These are phyloP conservation scores for Abscondita cerata DNA, from an alignment of 2,888 invertebrate species.

Conservation along the genomic window DNA sequence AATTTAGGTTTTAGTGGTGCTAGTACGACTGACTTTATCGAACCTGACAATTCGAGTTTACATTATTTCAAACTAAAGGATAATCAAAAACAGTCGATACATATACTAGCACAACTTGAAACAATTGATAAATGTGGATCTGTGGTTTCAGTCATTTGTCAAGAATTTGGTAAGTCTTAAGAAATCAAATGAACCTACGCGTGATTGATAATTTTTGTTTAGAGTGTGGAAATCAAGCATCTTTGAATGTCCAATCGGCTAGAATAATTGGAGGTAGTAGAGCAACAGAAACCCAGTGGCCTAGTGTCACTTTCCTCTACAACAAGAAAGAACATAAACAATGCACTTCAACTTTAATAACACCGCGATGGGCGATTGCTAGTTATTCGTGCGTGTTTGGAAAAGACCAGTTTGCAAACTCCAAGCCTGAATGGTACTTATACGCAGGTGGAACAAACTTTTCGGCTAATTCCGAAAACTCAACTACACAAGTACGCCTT, in stretches of 20 bases:
- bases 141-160: constrained; percentile 64
- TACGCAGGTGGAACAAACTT: constrained; percentile 56
- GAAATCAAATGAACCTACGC: not conserved
- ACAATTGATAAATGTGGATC: constrained; percentile 57
- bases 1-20: constrained; percentile 63
- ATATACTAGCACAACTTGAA: constrained; percentile 59
- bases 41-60: constrained; percentile 46
- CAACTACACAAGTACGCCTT: constrained; percentile 50
- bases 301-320: constrained; percentile 63
- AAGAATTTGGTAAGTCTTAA: constrained; percentile 61
- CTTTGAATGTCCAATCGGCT: constrained; percentile 53
- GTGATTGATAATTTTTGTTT: constrained; percentile 28
- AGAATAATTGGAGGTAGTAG: constrained; percentile 61
- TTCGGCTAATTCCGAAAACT: constrained; percentile 51
- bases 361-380: constrained; percentile 61
- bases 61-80: constrained; percentile 46
- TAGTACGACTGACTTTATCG: constrained; percentile 50
- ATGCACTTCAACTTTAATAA: constrained; percentile 61
- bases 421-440: constrained; percentile 50
- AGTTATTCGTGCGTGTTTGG: constrained; percentile 59
- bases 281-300: constrained; percentile 62
- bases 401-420: not conserved
- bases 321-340: constrained; percentile 57
- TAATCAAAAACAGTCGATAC: constrained; percentile 41
- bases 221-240: constrained; percentile 58